phyloP scores from a whole-genome alignment of 1,140 invertebrate genomes.

The Asobara japonica region DNA sequence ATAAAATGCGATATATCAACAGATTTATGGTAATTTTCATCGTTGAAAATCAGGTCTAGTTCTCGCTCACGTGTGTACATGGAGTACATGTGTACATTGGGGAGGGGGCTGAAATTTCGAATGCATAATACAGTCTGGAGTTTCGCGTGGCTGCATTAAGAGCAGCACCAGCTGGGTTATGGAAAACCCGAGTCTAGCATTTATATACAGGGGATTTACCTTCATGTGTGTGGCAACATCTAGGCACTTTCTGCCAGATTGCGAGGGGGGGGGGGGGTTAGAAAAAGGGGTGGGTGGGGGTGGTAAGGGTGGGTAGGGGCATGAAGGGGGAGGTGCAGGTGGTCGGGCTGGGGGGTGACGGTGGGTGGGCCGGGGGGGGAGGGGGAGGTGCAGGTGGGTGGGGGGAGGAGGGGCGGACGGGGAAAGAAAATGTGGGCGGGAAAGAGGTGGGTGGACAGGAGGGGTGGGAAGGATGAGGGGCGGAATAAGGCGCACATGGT shows the following conservation, averaged over 20 bases:
- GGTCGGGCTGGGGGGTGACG: too few relatives aligned
- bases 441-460: too few relatives aligned
- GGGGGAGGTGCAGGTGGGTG: too few relatives aligned
- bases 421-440: too few relatives aligned
- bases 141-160: slow-evolving; percentile 14
- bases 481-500: too few relatives aligned
- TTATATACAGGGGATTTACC: not conserved
- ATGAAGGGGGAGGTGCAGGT: too few relatives aligned
- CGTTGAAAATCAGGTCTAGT: not conserved
- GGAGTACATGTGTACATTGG: not conserved
- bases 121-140: slow-evolving; percentile 18
- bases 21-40: slow-evolving; percentile 8
- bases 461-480: too few relatives aligned
- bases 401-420: too few relatives aligned
- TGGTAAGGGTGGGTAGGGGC: too few relatives aligned
- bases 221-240: not conserved
- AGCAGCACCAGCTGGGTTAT: not conserved
- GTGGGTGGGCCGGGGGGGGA: too few relatives aligned
- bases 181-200: not conserved
- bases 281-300: too few relatives aligned
- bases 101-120: not conserved
- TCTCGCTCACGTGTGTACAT: not conserved
- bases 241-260: not conserved
- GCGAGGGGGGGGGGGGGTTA: not conserved
- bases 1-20: not conserved